phyloP scores from a whole-genome alignment of 2,888 invertebrate species.

The Phoronis australis region DNA sequence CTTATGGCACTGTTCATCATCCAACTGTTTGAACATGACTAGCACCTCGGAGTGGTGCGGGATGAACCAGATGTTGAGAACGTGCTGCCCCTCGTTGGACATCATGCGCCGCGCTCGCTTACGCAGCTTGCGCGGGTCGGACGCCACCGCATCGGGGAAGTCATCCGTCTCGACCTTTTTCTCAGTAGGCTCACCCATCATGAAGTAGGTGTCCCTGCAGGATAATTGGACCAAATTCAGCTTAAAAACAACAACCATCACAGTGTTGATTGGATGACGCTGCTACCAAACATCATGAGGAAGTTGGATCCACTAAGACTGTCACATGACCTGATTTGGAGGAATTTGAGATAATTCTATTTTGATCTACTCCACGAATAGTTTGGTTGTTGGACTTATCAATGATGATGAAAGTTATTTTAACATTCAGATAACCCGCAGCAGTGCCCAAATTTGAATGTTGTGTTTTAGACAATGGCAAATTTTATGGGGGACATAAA shows the following conservation, averaged over 20 bases:
- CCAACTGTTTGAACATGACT: constrained; percentile 42
- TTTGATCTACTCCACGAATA: not conserved
- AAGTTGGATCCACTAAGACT: no score
- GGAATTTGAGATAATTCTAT: no score
- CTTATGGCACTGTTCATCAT: constrained; percentile 29
- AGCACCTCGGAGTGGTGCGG: constrained; percentile 48
- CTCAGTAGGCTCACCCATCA: constrained; percentile 45
- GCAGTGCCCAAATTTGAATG: no score
- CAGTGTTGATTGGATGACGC: no score
- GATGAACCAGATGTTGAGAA: constrained; percentile 52
- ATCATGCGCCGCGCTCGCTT: constrained; percentile 41
- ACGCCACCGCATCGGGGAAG: constrained; percentile 26
- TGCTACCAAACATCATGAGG: no score
- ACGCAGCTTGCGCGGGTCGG: constrained; percentile 44
- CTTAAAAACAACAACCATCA: no score
- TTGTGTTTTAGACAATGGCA: no score
- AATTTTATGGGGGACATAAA: no score
- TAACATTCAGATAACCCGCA: no score
- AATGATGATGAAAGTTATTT: not conserved
- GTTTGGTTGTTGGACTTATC: not conserved
- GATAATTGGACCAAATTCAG: no score
- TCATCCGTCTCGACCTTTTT: constrained; percentile 37
- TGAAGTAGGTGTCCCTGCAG: constrained; percentile 46
- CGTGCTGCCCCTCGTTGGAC: constrained; percentile 38
- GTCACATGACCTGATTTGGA: no score